A percentile compares a stretch with the other conserved stretches of the same genome.
Evolutionary conservation across 2,113 vertebrate genomes (phyloP).

Genomic region (Chaetura pelagica): DNA sequence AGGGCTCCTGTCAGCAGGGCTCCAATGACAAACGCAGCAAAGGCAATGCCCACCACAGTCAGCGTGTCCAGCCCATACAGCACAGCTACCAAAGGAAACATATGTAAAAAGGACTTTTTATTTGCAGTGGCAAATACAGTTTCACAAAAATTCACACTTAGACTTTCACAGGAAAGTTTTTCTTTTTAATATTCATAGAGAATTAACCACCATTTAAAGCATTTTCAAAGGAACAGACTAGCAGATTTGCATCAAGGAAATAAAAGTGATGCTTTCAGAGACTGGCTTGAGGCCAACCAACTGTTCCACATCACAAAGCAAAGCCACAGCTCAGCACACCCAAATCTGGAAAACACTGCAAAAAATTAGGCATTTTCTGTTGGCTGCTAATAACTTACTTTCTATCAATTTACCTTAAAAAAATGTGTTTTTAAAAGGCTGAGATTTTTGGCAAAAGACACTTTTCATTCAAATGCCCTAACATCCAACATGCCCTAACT

Average conservation of each 20-base stretch:
- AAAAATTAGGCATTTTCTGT: neutral
- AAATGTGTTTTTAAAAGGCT: neutral
- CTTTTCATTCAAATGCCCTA: neutral
- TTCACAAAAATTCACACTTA: neutral
- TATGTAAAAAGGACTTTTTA: neutral
- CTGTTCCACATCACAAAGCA: neutral
- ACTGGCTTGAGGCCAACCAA: neutral
- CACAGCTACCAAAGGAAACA: conserved; percentile 68
- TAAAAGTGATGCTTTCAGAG: neutral
- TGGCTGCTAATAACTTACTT: conserved; percentile 7
- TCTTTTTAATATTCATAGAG: neutral
- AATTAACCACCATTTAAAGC: neutral
- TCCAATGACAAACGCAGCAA: conserved; percentile 93
- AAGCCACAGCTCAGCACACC: conserved; percentile 4
- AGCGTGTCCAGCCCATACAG: conserved; percentile 88
- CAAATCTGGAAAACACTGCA: neutral
- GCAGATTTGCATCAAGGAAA: neutral
- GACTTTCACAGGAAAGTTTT: neutral
- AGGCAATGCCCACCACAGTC: conserved; percentile 94
- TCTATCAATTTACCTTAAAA: neutral
- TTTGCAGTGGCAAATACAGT: fast-evolving
- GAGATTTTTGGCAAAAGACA: neutral
- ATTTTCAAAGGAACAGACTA: neutral
- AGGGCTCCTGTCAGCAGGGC: conserved; percentile 92
- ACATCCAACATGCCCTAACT: conserved; percentile 32